A percentile compares a stretch with the other conserved stretches of the same genome.
These are phyloP conservation scores for Scylla paramamosain DNA, from an alignment of 1,140 invertebrate genomes.

Conservation along the genomic window DNA sequence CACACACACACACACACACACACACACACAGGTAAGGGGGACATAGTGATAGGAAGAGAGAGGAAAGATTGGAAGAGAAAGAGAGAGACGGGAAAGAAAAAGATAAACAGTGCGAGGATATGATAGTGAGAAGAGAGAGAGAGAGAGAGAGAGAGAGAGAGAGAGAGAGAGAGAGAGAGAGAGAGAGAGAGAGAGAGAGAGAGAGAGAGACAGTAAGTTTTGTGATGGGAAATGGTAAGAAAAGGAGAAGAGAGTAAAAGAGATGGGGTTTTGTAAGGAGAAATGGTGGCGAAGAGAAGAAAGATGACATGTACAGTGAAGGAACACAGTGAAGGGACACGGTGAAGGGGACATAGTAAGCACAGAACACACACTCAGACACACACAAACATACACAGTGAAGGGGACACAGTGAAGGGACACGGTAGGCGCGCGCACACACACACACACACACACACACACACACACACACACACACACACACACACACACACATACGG, in stretches of 20 bases:
- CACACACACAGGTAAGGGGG: background rate
- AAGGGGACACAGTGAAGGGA: background rate
- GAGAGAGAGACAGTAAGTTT: background rate
- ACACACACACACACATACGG: constrained; percentile 26
- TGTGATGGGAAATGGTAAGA: background rate
- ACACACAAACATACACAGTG: constrained; percentile 22
- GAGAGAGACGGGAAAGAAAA: background rate
- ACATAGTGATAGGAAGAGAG: background rate
- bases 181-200: background rate
- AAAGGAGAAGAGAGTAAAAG: background rate
- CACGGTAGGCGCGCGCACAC: background rate
- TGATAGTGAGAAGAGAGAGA: background rate
- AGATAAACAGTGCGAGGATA: background rate
- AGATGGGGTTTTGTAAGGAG: background rate
- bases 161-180: background rate
- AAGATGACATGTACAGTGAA: background rate
- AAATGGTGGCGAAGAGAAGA: background rate
- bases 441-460: constrained; percentile 46
- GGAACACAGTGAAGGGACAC: background rate
- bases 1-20: constrained; percentile 6
- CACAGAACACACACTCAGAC: constrained; percentile 43
- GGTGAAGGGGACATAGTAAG: background rate
- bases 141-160: background rate
- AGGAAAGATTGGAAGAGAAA: constrained; percentile 23
- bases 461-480: constrained; percentile 43